Evolutionary conservation across 2,113 vertebrate genomes (phyloP).

Genomic region (Silurus glanis): DNA sequence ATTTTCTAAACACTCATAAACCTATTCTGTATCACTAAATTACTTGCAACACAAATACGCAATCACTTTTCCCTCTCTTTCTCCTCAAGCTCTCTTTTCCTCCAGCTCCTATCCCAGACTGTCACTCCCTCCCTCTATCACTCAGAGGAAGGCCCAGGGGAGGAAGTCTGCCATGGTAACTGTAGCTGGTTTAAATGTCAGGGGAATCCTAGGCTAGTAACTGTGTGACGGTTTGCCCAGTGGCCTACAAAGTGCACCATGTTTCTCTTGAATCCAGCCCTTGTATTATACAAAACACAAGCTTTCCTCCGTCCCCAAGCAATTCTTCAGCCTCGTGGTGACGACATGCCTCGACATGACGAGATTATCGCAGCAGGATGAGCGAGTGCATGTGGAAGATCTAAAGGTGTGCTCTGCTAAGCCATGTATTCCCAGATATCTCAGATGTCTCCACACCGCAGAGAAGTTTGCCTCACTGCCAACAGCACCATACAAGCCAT

Average conservation of each 20-base stretch:
- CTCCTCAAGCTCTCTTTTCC: not conserved
- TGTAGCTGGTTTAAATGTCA: constrained; percentile 48
- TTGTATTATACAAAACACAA: not conserved
- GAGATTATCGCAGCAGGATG: not conserved
- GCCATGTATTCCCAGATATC: constrained; percentile 30
- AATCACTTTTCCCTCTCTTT: not conserved
- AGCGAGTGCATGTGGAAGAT: not conserved
- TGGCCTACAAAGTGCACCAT: constrained; percentile 59
- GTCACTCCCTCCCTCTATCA: not conserved
- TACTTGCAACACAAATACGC: not conserved
- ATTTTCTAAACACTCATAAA: not conserved
- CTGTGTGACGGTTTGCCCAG: constrained; percentile 44
- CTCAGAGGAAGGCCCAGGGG: constrained; percentile 57
- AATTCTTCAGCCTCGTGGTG: not conserved
- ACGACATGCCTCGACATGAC: not conserved
- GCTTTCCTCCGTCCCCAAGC: not conserved
- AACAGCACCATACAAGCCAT: constrained; percentile 47
- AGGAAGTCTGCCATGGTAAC: constrained; percentile 66
- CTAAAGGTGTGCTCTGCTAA: constrained; percentile 20
- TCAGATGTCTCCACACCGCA: constrained; percentile 19
- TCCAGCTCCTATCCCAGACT: not conserved
- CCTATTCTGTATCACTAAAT: too few species aligned
- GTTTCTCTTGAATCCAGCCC: constrained; percentile 58
- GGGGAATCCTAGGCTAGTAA: constrained; percentile 62
- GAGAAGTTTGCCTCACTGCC: constrained; percentile 26